Conservation (phyloP, 1,140 invertebrate genomes). For the Ceratosolen fusciceps region DNA sequence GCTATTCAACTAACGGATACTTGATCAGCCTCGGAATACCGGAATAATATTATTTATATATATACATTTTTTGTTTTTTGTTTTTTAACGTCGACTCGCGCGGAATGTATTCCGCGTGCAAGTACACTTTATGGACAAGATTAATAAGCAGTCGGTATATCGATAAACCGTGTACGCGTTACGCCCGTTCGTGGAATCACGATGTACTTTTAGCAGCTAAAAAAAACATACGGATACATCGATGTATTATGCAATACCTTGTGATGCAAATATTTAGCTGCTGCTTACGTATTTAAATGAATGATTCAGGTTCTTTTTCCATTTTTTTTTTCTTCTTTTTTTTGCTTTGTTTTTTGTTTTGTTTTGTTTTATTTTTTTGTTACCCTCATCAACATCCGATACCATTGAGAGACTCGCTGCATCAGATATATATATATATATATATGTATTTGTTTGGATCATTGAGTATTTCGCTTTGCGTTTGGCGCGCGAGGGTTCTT, state of each 20-base stretch:
- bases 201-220: neutral
- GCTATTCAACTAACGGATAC: neutral
- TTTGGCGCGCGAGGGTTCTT: neutral
- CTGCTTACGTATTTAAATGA: neutral
- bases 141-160: neutral
- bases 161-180: neutral
- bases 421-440: too few relatives aligned
- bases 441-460: neutral
- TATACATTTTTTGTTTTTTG: too few relatives aligned
- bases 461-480: neutral
- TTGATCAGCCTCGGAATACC: too few relatives aligned
- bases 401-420: neutral
- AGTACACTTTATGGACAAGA: neutral
- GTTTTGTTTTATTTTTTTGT: too few relatives aligned
- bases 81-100: too few relatives aligned
- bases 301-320: neutral
- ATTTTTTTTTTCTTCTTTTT: too few relatives aligned
- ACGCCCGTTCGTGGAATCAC: neutral
- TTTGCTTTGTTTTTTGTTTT: too few relatives aligned
- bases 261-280: neutral
- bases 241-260: neutral
- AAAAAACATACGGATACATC: neutral
- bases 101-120: neutral
- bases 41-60: too few relatives aligned
- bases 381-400: neutral